Conservation (phyloP, 2,888 invertebrate genomes). For the Pemphredon lugubris region DNA sequence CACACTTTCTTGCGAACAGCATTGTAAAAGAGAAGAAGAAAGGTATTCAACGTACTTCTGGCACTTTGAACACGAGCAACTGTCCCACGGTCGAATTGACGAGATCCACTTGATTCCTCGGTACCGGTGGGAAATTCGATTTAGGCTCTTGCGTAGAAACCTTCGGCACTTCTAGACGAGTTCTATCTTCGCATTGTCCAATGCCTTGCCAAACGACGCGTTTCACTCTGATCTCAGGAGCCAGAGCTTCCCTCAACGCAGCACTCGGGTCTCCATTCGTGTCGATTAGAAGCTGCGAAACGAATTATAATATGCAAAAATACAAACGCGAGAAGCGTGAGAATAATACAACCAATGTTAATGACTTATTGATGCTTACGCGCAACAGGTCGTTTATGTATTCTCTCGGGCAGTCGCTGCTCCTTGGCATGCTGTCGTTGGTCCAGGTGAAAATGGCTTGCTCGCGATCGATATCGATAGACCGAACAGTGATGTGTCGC, state of each 20-base stretch:
- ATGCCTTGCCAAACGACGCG: constrained; percentile 86
- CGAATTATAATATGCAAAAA: not conserved
- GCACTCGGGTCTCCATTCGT: constrained; percentile 84
- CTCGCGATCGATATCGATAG: constrained; percentile 85
- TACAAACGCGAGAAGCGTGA: too few relatives aligned
- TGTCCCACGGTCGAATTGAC: constrained; percentile 92
- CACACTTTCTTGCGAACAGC: not conserved
- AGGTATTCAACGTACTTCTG: constrained; percentile 83
- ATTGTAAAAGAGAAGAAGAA: not conserved
- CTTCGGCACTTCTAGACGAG: constrained; percentile 80
- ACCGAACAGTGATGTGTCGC: constrained; percentile 87
- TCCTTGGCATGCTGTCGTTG: constrained; percentile 91
- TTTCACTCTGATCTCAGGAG: constrained; percentile 86
- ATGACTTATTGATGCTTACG: constrained; percentile 80
- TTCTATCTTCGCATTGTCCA: constrained; percentile 85
- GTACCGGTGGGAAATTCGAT: constrained; percentile 88
- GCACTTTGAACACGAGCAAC: constrained; percentile 90
- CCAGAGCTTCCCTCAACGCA: constrained; percentile 84
- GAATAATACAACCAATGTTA: not conserved
- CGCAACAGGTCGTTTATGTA: constrained; percentile 87
- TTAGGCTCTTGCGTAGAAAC: constrained; percentile 83
- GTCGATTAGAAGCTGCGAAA: constrained; percentile 81
- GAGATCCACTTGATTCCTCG: constrained; percentile 92
- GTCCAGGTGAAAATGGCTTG: constrained; percentile 90
- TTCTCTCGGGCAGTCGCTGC: constrained; percentile 87